Base-by-base conservation (phyloP, 2,888 invertebrate genomes). In the Parnassius glacialis region DNA sequence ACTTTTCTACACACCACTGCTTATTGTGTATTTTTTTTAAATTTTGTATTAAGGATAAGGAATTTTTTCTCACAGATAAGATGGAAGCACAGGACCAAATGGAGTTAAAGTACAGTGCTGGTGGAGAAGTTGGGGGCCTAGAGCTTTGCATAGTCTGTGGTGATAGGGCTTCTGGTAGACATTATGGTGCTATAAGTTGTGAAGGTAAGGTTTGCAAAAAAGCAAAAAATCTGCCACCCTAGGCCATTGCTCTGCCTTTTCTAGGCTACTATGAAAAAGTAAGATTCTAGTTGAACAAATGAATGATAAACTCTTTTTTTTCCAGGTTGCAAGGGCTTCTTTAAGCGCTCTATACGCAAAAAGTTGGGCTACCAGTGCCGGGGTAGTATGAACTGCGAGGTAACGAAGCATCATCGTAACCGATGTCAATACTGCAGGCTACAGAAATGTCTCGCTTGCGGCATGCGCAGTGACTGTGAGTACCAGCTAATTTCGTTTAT, bases 391-490 rank as follows among this genome's bases (percentile, higher is more conserved):
- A 97, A 97, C 89, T 99, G 99, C 81, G 98, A 98, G 86, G 98
- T 99, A 69, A 99, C 98, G 62, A 99, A 99, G 88, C 98, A 99
- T 81, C 99, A 99, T 84, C 94, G 99, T 66, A 99, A 99, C 92
- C 94, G 99, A 63, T 99, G 99, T 90, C 99, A 99, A 92, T 99
- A 98, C 92, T 99, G 99, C 86, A 94, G 99, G 57, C 94, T 99
- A 69, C 98, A 99, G 90, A 99, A 99, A 92, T 99, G 99, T 83
- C 94, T 99, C 62, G 95, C 97, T 50, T 98, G 98, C 93, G 99
- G 99, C 78, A 99, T 99, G 99, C 93, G 99, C 88, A 98, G 98
- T 93, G 99, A 99, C 94, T 98, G 99, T 99, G 95, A 96, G 95
- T 90, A 79, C 67, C 62, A 62, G 56, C 41, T 62, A 50, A 41